Conservation (phyloP, 2,797 vertebrate genomes). For the Menidia menidia region DNA sequence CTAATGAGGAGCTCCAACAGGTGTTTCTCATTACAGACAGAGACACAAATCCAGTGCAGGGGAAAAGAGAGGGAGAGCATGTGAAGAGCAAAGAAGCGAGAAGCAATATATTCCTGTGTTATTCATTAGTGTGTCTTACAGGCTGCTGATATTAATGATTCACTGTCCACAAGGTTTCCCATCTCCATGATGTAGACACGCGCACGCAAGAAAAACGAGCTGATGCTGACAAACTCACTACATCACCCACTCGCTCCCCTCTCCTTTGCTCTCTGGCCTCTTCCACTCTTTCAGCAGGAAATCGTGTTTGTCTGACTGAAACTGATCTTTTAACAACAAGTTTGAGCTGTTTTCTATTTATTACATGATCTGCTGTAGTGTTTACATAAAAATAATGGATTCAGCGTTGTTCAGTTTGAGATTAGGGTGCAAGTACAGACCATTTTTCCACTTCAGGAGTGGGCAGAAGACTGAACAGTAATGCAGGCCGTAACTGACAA, state of each 20-base stretch:
- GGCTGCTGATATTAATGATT: constrained; percentile 73
- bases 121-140: constrained; percentile 77
- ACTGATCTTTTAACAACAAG: constrained; percentile 3
- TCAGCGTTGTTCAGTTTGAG: constrained; percentile 18
- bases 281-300: constrained; percentile 23
- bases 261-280: constrained; percentile 17
- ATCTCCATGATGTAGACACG: constrained; percentile 8
- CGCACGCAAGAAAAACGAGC: constrained; percentile 28
- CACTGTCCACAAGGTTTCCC: constrained; percentile 49
- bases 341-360: neutral
- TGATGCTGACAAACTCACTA: constrained; percentile 16
- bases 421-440: constrained; percentile 5
- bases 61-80: constrained; percentile 16
- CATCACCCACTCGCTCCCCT: constrained; percentile 8
- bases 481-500: constrained; percentile 27
- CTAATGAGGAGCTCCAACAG: constrained; percentile 74
- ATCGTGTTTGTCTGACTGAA: constrained; percentile 24
- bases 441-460: constrained; percentile 31
- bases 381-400: neutral
- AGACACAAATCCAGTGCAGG: constrained; percentile 38
- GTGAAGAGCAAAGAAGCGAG: constrained; percentile 38
- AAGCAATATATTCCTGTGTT: constrained; percentile 72
- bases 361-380: neutral
- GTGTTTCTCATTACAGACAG: constrained; percentile 78
- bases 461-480: constrained; percentile 14